These are phyloP conservation scores for Kryptolebias marmoratus DNA, from an alignment of 2,113 vertebrate species.

Conservation along the genomic window DNA sequence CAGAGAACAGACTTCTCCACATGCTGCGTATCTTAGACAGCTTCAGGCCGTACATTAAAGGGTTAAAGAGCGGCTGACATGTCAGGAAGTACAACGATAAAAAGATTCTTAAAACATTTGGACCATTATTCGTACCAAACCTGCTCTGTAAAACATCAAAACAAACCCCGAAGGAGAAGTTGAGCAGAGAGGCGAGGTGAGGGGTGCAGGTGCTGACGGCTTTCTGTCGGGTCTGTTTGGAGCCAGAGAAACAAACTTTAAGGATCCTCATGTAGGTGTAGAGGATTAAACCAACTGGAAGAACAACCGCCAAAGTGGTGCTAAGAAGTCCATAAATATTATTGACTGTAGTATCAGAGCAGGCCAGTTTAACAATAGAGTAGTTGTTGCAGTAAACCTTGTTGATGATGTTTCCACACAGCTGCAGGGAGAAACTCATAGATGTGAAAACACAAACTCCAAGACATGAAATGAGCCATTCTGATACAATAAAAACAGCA, in stretches of 20 bases:
- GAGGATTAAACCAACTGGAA: background rate
- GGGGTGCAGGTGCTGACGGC: too few relatives aligned
- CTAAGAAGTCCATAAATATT: conserved; percentile 44
- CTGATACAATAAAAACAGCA: too few relatives aligned
- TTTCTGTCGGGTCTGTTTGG: too few relatives aligned
- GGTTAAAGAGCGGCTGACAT: conserved; percentile 5
- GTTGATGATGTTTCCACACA: conserved; percentile 60
- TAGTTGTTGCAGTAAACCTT: conserved; percentile 66
- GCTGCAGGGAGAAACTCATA: conserved; percentile 29
- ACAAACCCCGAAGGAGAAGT: too few relatives aligned
- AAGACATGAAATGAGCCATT: too few relatives aligned
- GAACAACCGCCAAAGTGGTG: background rate
- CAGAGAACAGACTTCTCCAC: too few relatives aligned
- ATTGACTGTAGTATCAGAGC: conserved; percentile 43
- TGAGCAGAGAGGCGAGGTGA: too few relatives aligned
- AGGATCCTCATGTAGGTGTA: conserved; percentile 2
- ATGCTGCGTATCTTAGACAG: too few relatives aligned
- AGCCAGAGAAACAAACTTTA: too few relatives aligned
- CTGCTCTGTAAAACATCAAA: conserved; percentile 15
- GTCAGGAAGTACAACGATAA: conserved; percentile 21
- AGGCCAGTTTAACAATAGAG: conserved; percentile 57
- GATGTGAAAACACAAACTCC: conserved; percentile 9
- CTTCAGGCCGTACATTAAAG: too few relatives aligned
- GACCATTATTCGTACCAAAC: conserved; percentile 18
- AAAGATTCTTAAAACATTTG: background rate